phyloP scores from a whole-genome alignment of 2,797 vertebrate species.

The Steatocranus sp. region DNA sequence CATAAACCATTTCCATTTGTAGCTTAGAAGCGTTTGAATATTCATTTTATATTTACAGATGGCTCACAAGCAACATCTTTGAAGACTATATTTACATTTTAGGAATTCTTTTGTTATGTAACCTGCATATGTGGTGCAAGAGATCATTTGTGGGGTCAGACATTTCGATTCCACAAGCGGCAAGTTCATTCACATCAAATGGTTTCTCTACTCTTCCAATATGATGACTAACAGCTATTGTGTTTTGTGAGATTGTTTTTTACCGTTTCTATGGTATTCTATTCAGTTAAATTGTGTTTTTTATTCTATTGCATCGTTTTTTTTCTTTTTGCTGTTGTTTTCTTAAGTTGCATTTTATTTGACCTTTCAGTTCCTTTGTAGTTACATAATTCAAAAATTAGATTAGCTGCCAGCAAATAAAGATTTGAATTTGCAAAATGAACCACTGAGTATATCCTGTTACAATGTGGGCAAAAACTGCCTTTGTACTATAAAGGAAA shows the following conservation, averaged over 20 bases:
- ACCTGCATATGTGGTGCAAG: background rate
- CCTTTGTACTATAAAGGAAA: background rate
- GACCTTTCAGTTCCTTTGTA: background rate
- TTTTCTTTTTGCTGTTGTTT: background rate
- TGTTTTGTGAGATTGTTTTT: background rate
- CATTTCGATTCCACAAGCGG: background rate
- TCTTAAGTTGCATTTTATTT: background rate
- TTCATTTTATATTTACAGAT: background rate
- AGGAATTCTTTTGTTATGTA: rapidly evolving
- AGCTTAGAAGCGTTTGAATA: background rate
- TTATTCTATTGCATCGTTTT: background rate
- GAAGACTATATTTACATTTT: background rate
- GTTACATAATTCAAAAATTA: background rate
- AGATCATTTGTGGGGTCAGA: background rate
- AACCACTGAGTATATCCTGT: background rate
- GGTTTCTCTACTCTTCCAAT: background rate
- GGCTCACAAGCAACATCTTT: background rate
- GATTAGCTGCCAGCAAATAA: background rate
- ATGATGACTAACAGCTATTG: background rate
- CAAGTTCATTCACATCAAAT: background rate
- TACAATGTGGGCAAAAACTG: background rate
- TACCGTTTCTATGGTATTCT: background rate
- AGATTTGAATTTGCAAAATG: background rate
- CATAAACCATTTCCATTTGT: background rate
- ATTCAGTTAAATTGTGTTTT: background rate